Evolutionary conservation across 2,797 vertebrate genomes (phyloP), one percentile per base, ranked within the genome.

Genomic region (Pangasius djambal): DNA sequence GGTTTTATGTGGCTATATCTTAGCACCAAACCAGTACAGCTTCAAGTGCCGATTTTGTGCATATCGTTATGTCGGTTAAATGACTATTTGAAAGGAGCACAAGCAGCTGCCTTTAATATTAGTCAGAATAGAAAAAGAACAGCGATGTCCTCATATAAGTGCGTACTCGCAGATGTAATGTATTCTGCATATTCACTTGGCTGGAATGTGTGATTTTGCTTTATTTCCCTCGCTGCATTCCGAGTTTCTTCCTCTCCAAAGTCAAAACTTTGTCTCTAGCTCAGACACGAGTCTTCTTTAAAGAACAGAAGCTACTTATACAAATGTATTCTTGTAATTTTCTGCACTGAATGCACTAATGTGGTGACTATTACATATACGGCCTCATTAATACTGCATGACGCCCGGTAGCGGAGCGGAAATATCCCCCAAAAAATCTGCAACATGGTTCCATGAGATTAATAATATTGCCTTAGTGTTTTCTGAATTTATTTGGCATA

Each of bases 291-390:
- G 87, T 70, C 78, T 82, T 59, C 70, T 90, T 87, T 92, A 78
- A 85, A 91, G 48, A n/a, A 86, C 86, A 89, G 82, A 70, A 88
- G 74, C 88, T 89, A 86, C 81, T 92, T 89, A 86, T 92, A 91
- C 86, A 91, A 90, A 92, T 90, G 86, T 91, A 92, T 91, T 92
- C 90, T 85, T 93, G 88, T 91, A 87, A 93, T 92, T 78, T 92
- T 92, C 84, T 88, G 84, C 88, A 89, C 86, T 74, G 87, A 79
- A 40, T 86, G 82, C 79, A 63, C 89, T 89, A 89, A 87, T 89
- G 90, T 89, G 79, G 88, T 90, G 88, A 65, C 65, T 79, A 85
- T 91, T 88, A 89, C 84, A 89, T 72, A 88, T 44, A 83, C 63
- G 59, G 67, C 83, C 87, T 91, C 90, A 90, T 94, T 90, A 93